Base-by-base conservation (phyloP, 1,140 invertebrate species). In the Laodelphax striatellus region DNA sequence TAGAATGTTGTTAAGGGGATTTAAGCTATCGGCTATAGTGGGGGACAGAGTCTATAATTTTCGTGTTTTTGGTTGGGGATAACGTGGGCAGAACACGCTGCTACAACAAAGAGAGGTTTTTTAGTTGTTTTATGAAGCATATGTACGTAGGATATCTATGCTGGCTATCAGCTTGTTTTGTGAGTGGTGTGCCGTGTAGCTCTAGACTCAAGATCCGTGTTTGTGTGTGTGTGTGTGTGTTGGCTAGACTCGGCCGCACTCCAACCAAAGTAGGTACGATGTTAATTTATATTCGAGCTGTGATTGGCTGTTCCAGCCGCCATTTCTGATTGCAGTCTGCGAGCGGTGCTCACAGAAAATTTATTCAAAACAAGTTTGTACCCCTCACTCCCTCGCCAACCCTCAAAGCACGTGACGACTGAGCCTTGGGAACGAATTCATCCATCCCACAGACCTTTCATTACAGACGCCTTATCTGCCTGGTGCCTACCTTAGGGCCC, bases 341-440 rank as follows among this genome's bases (percentile, higher is more conserved):
- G 9, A 50, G 21, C 46, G 46, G 16, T 50, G 34, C 34, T 38
- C 34, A 38, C 46, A 50, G 11, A 50, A 50, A 50, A 50, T 50
- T 50, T 50, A 50, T 50, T 50, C 46, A 50, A 50, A 50, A 50
- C 46, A 22, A 50, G 46, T 50, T 38, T 38, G 11, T 50, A 50
- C 46, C 46, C 46, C 16, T 22, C 46, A 17, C 46, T 17, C 2
- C 46, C 46, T 50, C 46, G 9, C 46, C 16, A 50, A 10, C 34
- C 8, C 34, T 1, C 8, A 3, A 5, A 6, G 21, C 46, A 50
- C 46, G 46, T 50, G 46, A 50, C 9, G 46, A 22, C 46, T 50
- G 46, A 22, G 46, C 46, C 46, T 50, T 50, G 46, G 46, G 46
- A 50, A 50, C 46, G 21, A 50, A 50, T 50, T 14, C 46, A 17